Conservation (phyloP, 1,140 invertebrate species). For the Parasteatoda tepidariorum region DNA sequence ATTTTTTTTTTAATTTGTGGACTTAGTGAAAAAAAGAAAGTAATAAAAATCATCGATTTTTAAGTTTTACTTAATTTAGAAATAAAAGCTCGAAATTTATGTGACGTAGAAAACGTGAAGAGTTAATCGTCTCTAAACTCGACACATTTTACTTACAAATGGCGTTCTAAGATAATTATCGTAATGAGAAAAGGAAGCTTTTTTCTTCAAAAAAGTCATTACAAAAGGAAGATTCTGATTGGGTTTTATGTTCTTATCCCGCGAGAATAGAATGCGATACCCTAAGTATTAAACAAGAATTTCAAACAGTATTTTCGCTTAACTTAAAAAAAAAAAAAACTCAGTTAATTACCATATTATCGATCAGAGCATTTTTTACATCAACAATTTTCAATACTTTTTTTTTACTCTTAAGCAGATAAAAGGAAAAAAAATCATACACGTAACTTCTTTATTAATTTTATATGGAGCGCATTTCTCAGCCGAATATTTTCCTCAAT, state of each 20-base stretch:
- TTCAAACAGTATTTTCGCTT: too few relatives aligned
- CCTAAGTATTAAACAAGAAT: too few relatives aligned
- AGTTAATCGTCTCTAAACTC: constrained; percentile 35
- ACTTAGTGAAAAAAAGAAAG: neutral
- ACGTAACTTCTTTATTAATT: too few relatives aligned
- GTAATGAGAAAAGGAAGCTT: constrained; percentile 22
- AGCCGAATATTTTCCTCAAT: too few relatives aligned
- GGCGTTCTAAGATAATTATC: constrained; percentile 33
- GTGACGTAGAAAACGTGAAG: neutral
- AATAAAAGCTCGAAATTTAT: neutral
- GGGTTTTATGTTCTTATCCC: neutral
- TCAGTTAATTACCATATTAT: too few relatives aligned
- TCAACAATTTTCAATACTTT: too few relatives aligned
- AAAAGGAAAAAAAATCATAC: too few relatives aligned
- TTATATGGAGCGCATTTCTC: too few relatives aligned
- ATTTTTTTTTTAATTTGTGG: neutral
- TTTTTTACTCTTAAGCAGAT: too few relatives aligned
- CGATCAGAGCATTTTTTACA: too few relatives aligned
- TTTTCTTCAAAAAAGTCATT: neutral
- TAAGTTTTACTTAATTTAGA: neutral
- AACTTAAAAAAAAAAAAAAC: too few relatives aligned
- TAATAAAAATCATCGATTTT: neutral
- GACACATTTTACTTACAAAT: constrained; percentile 50
- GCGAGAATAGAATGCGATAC: neutral
- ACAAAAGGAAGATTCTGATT: neutral